phyloP scores from a whole-genome alignment of 2,888 invertebrate genomes.

The Philhelius pedissequus region DNA sequence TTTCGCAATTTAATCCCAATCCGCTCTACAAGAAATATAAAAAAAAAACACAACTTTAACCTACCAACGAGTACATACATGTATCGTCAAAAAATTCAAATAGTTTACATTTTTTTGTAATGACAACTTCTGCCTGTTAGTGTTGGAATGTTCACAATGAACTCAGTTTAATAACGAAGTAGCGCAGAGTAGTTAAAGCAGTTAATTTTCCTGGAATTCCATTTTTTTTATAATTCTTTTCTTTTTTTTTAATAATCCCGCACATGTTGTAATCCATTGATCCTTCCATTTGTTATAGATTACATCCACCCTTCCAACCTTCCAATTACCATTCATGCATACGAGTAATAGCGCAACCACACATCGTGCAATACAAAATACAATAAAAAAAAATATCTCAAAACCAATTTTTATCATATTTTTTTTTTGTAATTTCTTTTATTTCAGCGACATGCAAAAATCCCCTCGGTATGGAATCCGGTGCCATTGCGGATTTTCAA shows the following conservation, averaged over 20 bases:
- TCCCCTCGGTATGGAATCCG: constrained; percentile 90
- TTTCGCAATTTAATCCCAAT: too few species aligned
- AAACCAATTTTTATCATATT: constrained; percentile 25
- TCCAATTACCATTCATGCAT: constrained; percentile 1
- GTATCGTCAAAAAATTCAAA: neutral
- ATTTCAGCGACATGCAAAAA: constrained; percentile 84
- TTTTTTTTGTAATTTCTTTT: constrained; percentile 43
- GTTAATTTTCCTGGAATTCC: constrained; percentile 10
- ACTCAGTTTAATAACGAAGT: neutral
- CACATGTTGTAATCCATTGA: constrained; percentile 10
- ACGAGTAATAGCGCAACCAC: constrained; percentile 15
- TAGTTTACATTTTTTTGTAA: neutral
- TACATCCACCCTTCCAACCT: neutral
- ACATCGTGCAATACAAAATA: neutral
- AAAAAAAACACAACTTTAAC: neutral
- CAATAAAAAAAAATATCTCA: constrained; percentile 5
- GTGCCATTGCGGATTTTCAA: constrained; percentile 87
- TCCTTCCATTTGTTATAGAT: constrained; percentile 30
- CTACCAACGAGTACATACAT: neutral
- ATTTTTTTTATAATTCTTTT: neutral
- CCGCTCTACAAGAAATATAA: neutral
- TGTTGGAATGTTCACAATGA: neutral
- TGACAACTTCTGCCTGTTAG: neutral
- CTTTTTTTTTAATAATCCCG: neutral
- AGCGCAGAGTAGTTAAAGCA: neutral